These are phyloP conservation scores for Craseonycteris thonglongyai DNA, from an alignment of 2,113 vertebrate genomes.

Conservation along the genomic window DNA sequence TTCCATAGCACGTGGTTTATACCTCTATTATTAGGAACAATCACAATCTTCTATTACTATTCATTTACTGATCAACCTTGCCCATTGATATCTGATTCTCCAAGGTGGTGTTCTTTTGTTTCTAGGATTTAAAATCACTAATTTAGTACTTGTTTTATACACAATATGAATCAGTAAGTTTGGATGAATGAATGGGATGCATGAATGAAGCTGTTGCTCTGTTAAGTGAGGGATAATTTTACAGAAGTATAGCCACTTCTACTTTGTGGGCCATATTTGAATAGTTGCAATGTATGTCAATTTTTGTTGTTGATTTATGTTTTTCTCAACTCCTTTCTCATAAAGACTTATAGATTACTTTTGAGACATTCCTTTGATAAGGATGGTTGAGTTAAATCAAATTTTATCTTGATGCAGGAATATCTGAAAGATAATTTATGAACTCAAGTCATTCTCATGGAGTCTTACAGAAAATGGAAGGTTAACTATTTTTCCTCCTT, in stretches of 20 bases:
- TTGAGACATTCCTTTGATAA: background rate
- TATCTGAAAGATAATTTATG: background rate
- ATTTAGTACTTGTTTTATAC: background rate
- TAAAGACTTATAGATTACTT: background rate
- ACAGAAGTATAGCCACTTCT: background rate
- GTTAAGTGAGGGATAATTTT: background rate
- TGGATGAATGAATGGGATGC: background rate
- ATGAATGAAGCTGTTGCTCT: background rate
- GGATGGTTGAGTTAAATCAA: background rate
- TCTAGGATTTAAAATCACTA: background rate
- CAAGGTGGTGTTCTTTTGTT: background rate
- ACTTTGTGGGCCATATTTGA: background rate
- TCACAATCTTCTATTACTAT: background rate
- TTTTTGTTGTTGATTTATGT: background rate
- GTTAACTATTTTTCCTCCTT: background rate
- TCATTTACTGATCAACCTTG: background rate
- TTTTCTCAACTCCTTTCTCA: no score
- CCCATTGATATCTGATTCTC: background rate
- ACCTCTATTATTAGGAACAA: background rate
- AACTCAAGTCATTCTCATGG: background rate
- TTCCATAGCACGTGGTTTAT: background rate
- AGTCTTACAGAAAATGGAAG: background rate
- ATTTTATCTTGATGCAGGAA: background rate
- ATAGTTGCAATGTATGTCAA: background rate
- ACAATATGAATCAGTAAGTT: background rate